These are phyloP conservation scores for Hippocampus guttulatus DNA, from an alignment of 2,113 vertebrate genomes.

Conservation along the genomic window DNA sequence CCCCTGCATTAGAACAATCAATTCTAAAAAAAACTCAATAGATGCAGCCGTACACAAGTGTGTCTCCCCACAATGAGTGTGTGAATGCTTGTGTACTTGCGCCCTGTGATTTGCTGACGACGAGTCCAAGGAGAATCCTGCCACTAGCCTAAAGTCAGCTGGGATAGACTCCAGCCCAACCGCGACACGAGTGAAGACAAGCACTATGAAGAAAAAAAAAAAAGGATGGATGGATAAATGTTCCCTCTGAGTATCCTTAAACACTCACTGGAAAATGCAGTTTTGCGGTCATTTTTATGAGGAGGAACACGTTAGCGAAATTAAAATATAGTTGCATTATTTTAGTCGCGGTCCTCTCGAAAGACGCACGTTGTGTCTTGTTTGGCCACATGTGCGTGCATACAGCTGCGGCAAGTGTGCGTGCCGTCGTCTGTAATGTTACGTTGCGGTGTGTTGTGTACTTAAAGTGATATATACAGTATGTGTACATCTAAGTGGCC, in stretches of 20 bases:
- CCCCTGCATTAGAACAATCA: too few relatives aligned
- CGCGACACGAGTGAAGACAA: background rate
- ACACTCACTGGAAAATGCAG: background rate
- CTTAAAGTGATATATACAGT: background rate
- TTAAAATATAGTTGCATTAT: background rate
- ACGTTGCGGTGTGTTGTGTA: background rate
- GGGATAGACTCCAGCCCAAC: background rate
- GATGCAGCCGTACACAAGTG: too few relatives aligned
- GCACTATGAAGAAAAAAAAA: background rate
- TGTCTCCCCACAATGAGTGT: too few relatives aligned
- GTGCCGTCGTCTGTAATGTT: background rate
- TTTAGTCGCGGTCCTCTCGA: background rate
- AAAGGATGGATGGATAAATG: background rate
- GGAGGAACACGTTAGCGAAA: background rate
- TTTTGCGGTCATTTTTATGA: background rate
- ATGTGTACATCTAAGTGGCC: background rate
- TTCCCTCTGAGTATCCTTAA: too few relatives aligned
- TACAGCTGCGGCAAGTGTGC: background rate
- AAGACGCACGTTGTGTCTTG: background rate
- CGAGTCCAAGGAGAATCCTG: background rate
- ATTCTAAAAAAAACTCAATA: too few relatives aligned
- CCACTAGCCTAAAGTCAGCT: background rate
- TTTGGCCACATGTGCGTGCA: slow-evolving; percentile 1
- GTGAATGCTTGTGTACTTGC: too few relatives aligned
- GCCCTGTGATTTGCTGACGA: background rate